Conservation (phyloP, 1,140 invertebrate genomes). For the Diachasmimorpha longicaudata region DNA sequence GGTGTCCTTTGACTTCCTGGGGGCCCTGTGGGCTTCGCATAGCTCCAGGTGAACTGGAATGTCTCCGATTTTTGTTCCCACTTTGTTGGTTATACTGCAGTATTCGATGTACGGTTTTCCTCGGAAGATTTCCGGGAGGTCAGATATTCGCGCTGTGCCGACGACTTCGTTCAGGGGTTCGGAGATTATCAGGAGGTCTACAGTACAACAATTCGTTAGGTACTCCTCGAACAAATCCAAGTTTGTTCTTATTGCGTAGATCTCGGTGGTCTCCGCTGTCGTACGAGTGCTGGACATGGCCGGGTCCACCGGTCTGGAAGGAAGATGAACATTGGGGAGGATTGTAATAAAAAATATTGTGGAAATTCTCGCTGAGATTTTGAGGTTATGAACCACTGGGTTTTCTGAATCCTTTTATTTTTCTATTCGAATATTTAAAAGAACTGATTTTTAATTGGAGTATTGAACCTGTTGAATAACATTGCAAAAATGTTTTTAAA, state of each 20-base stretch:
- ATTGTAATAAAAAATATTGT: too few relatives aligned
- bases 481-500: too few relatives aligned
- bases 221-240: constrained; percentile 52
- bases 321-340: not conserved
- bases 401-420: too few relatives aligned
- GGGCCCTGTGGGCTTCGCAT: constrained; percentile 24
- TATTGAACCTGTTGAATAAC: too few relatives aligned
- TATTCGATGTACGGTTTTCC: constrained; percentile 42
- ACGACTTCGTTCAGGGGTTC: constrained; percentile 42
- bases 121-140: constrained; percentile 45
- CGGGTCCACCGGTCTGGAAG: constrained; percentile 41
- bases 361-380: too few relatives aligned
- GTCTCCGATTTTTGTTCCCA: constrained; percentile 44
- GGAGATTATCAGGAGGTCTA: constrained; percentile 45
- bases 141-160: constrained; percentile 43
- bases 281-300: constrained; percentile 27
- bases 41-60: constrained; percentile 50
- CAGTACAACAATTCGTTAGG: constrained; percentile 50
- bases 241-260: constrained; percentile 53
- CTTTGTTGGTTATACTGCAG: constrained; percentile 44
- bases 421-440: too few relatives aligned
- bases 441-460: too few relatives aligned
- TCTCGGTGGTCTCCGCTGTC: constrained; percentile 37
- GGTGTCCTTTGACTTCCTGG: not conserved
- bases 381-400: too few relatives aligned